Conservation (phyloP, 64 coral and sea anemone genomes). For the Exaiptasia diaphana region DNA sequence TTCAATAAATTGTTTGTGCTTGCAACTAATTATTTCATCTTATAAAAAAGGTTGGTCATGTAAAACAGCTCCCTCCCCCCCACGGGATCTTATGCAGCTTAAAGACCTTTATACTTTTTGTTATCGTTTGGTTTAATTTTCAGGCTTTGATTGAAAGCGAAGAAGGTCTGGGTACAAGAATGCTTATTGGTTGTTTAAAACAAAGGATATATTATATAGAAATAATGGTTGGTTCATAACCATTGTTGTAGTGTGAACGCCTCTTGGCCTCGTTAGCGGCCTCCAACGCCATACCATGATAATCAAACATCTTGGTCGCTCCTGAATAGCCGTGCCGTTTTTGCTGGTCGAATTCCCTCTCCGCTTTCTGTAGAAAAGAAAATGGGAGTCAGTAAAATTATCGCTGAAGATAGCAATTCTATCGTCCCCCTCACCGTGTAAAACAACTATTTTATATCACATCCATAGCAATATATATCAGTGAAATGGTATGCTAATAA, state of each 20-base stretch:
- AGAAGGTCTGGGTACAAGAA: too few relatives aligned
- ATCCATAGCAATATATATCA: background rate
- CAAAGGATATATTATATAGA: too few relatives aligned
- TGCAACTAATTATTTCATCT: too few relatives aligned
- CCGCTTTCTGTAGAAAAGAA: constrained; percentile 54
- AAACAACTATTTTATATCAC: background rate
- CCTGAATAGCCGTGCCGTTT: constrained; percentile 47
- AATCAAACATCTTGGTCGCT: constrained; percentile 41
- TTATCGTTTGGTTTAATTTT: too few relatives aligned
- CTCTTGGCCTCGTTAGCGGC: constrained; percentile 64
- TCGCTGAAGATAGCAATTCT: background rate
- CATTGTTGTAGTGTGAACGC: constrained; percentile 60
- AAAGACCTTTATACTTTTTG: too few relatives aligned
- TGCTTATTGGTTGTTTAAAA: too few relatives aligned
- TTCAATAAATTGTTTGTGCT: too few relatives aligned
- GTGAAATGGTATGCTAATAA: background rate
- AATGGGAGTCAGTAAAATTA: background rate
- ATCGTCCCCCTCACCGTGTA: background rate
- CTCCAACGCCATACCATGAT: constrained; percentile 16
- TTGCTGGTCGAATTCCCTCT: constrained; percentile 60
- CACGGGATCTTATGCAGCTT: too few relatives aligned
- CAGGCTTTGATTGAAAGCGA: too few relatives aligned
- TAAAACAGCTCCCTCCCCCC: too few relatives aligned
- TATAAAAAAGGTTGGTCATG: too few relatives aligned
- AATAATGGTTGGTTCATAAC: background rate